Base-by-base conservation (phyloP, 2,888 invertebrate species). In the Dicranocentrus wangi region DNA sequence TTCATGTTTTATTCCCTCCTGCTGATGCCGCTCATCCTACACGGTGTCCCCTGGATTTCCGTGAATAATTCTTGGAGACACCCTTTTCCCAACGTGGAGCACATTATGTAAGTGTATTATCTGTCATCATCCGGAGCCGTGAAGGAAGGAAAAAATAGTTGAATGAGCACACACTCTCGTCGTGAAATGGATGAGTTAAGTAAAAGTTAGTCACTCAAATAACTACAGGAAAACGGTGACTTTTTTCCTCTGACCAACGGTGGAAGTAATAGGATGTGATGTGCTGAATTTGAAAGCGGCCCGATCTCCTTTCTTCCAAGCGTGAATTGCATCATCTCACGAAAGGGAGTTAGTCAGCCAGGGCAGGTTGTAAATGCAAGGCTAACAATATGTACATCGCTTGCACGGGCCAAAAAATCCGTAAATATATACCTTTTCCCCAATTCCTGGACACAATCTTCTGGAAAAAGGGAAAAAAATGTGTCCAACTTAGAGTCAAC, bases 221-320 rank as follows among this genome's bases (percentile, higher is more conserved):
- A 51, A 53, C 32, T 28, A 43, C 73, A 73, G 25, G 73, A 65
- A 73, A 63, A 63, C 63, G 32, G 39, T 73, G 53, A 32, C 61
- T 73, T 73, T 73, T 73, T 73, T n/a, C n/a, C 42, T 42, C 13
- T 51, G 28, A n/a, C 8, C 42, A 32, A 73, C 55, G 53, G 28
- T 73, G 73, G 73, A 73, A 65, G 63, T 73, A 73, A 73, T 73
- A 39, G 51, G 53, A 73, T 39, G 73, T 51, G 65, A 73, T 73
- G 73, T 73, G 63, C 73, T 73, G 73, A 73, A 72, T 72, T 72
- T 72, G 47, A 72, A 72, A 72, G 65, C 39, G 51, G 63, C 32
- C 73, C 60, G 51, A 51, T 73, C 73, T 73, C 27, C 15, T 65
- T 53, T 73, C 63, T 21, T 32, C 65, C 53, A 53, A 65, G 53